These are phyloP conservation scores for Gymnobelideus leadbeateri DNA, from an alignment of 2,113 vertebrate genomes.

Conservation along the genomic window DNA sequence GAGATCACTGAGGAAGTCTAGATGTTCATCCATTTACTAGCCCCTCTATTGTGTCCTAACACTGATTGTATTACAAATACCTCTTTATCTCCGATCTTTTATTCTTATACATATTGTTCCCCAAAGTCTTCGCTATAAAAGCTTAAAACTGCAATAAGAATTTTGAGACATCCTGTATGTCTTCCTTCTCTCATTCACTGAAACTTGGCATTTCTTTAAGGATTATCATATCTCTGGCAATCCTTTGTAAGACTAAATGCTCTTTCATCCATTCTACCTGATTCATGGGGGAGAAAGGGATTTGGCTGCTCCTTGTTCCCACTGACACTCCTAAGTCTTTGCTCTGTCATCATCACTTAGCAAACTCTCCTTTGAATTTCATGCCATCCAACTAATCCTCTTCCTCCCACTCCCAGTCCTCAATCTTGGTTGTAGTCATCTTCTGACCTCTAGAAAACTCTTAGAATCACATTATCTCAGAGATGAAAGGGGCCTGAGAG, in stretches of 20 bases:
- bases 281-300: background rate
- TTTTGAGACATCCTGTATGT: background rate
- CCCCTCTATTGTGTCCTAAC: background rate
- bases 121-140: background rate
- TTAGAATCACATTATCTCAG: background rate
- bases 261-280: background rate
- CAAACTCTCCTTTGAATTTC: background rate
- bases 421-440: background rate
- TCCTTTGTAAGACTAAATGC: background rate
- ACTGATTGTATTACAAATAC: background rate
- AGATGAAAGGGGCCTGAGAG: background rate
- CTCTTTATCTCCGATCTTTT: background rate
- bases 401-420: background rate
- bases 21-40: background rate
- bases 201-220: background rate
- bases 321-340: background rate
- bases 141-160: background rate
- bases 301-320: background rate
- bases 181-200: background rate
- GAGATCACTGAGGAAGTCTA: background rate
- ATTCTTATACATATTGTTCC: background rate
- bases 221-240: background rate
- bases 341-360: background rate
- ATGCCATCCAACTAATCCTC: background rate
- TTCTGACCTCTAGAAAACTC: background rate